Conservation (phyloP, 1,140 invertebrate species). For the Tachypleus tridentatus region DNA sequence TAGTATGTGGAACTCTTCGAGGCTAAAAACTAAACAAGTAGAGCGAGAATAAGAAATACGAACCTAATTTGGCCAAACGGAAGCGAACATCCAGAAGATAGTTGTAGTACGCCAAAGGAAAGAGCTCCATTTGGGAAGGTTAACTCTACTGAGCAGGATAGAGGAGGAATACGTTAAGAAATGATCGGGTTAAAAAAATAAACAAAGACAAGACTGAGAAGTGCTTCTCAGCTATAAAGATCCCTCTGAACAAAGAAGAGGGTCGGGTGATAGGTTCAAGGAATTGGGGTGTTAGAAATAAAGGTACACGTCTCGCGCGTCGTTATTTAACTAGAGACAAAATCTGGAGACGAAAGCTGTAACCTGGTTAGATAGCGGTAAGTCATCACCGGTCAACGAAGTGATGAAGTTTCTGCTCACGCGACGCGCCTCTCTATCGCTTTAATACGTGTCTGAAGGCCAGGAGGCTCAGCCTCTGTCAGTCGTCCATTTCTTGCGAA, state of each 20-base stretch:
- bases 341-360: background rate
- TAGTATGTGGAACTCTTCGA: too few relatives aligned
- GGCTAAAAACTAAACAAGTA: too few relatives aligned
- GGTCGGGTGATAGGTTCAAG: background rate
- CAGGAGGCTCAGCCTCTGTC: background rate
- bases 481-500: constrained; percentile 1
- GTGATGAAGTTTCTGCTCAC: background rate
- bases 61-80: constrained; percentile 23
- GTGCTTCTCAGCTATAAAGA: background rate
- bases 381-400: background rate
- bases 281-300: background rate
- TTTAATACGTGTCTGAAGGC: background rate
- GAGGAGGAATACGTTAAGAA: background rate
- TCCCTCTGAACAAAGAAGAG: background rate
- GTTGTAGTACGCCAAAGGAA: constrained; percentile 22
- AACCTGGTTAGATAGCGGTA: background rate
- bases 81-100: constrained; percentile 23
- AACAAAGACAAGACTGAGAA: too few relatives aligned
- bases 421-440: background rate
- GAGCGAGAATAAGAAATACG: constrained; percentile 3
- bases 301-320: background rate
- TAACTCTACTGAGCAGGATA: background rate
- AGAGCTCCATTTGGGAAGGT: constrained; percentile 16
- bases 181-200: too few relatives aligned
- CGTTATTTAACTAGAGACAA: background rate